Conservation (phyloP, 2,113 vertebrate genomes). For the Osmerus mordax region DNA sequence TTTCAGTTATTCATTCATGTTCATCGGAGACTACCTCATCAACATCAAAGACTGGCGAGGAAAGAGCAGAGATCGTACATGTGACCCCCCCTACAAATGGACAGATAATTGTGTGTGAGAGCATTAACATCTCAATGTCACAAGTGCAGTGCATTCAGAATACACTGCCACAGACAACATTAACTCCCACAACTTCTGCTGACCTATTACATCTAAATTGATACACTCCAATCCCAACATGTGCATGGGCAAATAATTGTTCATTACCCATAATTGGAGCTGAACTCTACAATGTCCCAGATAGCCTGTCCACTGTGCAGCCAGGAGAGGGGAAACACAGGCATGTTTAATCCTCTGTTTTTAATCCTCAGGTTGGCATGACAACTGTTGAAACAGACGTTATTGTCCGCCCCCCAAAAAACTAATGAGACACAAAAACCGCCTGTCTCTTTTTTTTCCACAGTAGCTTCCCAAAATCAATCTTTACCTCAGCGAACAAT, state of each 20-base stretch:
- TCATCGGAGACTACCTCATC: slow-evolving; percentile 11
- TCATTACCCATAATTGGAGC: not conserved
- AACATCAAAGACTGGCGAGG: slow-evolving; percentile 11
- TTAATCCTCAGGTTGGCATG: slow-evolving; percentile 75
- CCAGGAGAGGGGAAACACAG: not conserved
- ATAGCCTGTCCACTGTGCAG: not conserved
- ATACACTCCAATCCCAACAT: not conserved
- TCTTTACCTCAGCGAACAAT: slow-evolving; percentile 85
- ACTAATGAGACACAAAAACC: slow-evolving; percentile 79
- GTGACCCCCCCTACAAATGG: slow-evolving; percentile 29
- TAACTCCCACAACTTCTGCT: slow-evolving; percentile 5
- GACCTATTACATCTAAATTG: not conserved
- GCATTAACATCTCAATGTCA: slow-evolving; percentile 38
- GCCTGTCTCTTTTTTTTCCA: slow-evolving; percentile 76
- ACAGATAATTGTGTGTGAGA: slow-evolving; percentile 29
- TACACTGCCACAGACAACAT: slow-evolving; percentile 20
- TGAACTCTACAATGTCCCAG: not conserved
- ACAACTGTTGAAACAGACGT: slow-evolving; percentile 84
- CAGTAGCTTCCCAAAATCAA: slow-evolving; percentile 82
- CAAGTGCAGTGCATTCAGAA: slow-evolving; percentile 14
- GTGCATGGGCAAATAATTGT: slow-evolving; percentile 6
- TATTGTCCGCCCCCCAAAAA: slow-evolving; percentile 72
- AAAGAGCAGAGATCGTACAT: slow-evolving; percentile 23
- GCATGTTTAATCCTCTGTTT: slow-evolving; percentile 13
- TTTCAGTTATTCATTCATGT: slow-evolving; percentile 40